phyloP scores from a whole-genome alignment of 2,113 vertebrate species.

The Myxocyprinus asiaticus region DNA sequence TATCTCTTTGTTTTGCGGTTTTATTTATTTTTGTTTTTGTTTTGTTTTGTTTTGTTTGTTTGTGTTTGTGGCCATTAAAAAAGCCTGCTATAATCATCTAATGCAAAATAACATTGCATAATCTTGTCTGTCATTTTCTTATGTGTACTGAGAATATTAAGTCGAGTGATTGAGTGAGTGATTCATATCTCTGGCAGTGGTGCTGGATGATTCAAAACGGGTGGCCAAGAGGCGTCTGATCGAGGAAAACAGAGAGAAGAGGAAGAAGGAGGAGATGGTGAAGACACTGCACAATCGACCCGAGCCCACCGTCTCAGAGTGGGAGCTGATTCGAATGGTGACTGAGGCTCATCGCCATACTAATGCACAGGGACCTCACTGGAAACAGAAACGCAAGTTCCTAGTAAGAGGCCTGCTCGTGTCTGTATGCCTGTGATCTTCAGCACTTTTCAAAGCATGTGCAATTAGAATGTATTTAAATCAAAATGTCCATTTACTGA shows the following conservation, averaged over 20 bases:
- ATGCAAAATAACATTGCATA: neutral
- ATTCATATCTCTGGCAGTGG: conserved; percentile 76
- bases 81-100: too few species aligned
- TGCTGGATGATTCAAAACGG: conserved; percentile 92
- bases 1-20: too few species aligned
- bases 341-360: conserved; percentile 95
- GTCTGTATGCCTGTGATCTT: too few species aligned
- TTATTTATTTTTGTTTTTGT: too few species aligned
- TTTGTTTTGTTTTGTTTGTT: too few species aligned
- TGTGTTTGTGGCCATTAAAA: too few species aligned
- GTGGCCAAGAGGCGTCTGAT: conserved; percentile 97
- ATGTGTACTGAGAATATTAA: too few species aligned
- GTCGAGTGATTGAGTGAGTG: neutral
- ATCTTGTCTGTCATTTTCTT: neutral
- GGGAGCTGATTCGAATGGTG: conserved; percentile 91
- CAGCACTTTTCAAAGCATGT: too few species aligned
- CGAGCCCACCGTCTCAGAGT: conserved; percentile 87
- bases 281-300: conserved; percentile 88
- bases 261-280: conserved; percentile 93
- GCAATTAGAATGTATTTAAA: too few species aligned
- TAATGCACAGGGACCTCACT: conserved; percentile 94
- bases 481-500: too few species aligned
- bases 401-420: conserved; percentile 75
- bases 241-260: conserved; percentile 92
- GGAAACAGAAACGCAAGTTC: conserved; percentile 99